Base-by-base conservation (phyloP, 2,113 vertebrate species). In the Cyanoramphus novaezelandiae region DNA sequence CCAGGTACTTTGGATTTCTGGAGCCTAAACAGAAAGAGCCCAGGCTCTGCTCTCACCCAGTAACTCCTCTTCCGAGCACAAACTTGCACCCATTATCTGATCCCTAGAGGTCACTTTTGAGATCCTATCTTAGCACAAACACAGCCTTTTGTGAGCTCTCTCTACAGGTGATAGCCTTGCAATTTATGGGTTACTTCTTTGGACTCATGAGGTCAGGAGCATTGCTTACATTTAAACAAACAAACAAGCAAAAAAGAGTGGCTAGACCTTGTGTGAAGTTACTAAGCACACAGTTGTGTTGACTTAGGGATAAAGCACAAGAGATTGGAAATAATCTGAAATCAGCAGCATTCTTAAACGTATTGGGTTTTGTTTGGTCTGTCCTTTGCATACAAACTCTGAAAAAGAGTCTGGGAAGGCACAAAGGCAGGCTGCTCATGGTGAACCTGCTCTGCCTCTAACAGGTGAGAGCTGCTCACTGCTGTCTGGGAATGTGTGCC, bases 281-380 rank as follows among this genome's bases (percentile, higher is more conserved):
- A 35, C 76, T 82, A 18, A 65, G 35, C 33, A 69, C 60, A 82
- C 85, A 69, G 0, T 39, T 69, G 24, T 86, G 49, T 91, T 74
- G 91, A 28, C 35, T 53, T 60, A 50, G 21, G 23, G 62, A 75
- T 92, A 75, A 89, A 92, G 41, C 33, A n/a, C n/a, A 89, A 20
- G 55, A 79, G 76, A 79, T 82, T 55, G 88, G 69, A 43, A 72
- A 47, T 68, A 12, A 57, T 14, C 70, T 88, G 75, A 59, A 78
- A 81, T 68, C 17, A 68, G 53, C 24, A 52, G 33, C 25, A 72
- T 91, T 85, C 57, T 47, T 88, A 50, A 69, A 49, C 3, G 21
- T 41, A 49, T 35, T 81, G 35, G 21, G 10, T 50, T 84, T 75
- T 77, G 69, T 81, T 85, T 68, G n/a, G 47, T 49, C 39, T 83